Conservation (phyloP, 2,113 vertebrate species). For the Terrapene triunguis region DNA sequence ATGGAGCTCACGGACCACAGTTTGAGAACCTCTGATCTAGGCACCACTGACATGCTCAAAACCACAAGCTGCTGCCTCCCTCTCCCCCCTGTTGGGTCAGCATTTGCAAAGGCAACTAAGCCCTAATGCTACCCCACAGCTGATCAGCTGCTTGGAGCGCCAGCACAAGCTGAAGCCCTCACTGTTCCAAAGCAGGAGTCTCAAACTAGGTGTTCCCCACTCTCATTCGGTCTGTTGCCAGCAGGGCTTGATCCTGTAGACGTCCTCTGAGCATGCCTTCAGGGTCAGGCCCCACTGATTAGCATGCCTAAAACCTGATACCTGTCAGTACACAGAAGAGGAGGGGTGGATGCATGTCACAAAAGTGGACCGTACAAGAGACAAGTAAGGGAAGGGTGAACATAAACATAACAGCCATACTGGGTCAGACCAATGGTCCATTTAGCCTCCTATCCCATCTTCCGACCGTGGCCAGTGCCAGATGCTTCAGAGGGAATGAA, state of each 20-base stretch:
- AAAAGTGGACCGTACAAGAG: background rate
- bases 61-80: background rate
- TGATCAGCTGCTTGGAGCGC: background rate
- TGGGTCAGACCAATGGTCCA: background rate
- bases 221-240: background rate
- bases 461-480: background rate
- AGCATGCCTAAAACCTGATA: background rate
- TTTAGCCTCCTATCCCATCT: background rate
- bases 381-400: background rate
- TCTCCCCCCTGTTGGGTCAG: rapidly evolving
- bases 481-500: background rate
- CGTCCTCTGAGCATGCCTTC: background rate
- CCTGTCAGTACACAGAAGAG: background rate
- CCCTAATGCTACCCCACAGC: background rate
- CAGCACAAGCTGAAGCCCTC: background rate
- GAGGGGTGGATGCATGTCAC: background rate
- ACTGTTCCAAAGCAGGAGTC: background rate
- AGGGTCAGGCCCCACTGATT: background rate
- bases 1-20: too few relatives aligned
- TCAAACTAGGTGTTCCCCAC: background rate
- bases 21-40: too few relatives aligned
- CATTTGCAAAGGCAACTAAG: background rate
- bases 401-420: background rate
- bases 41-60: background rate
- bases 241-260: too few relatives aligned